Evolutionary conservation across 2,797 vertebrate species (phyloP), one percentile per base, ranked within the genome.

Genomic region (Megaceryle alcyon): DNA sequence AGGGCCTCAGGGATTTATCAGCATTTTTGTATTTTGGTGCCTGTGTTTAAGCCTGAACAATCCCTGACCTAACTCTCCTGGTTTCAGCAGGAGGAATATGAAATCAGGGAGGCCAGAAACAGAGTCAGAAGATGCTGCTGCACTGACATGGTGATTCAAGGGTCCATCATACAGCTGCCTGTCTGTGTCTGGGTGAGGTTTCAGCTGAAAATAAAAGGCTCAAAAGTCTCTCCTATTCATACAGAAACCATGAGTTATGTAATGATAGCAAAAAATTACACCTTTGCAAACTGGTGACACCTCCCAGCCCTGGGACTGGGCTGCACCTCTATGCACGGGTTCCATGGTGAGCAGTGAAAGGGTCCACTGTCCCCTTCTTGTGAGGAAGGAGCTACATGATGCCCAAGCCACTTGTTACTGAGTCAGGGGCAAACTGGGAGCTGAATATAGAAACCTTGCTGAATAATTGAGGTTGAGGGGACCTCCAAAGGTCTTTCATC

Each of bases 221-320:
- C 43, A 25, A 12, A 92, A 26, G 11, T 4, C 21, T n/a, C 49
- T 51, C 26, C 39, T 78, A 4, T 4, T 80, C 22, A 4, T 15
- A 33, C 5, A 64, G 35, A 8, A 78, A 17, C 29, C 0, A 0
- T 44, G 39, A 80, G n/a, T 26, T 44, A 18, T 2, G 2, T 12
- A 28, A n/a, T 56, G 46, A 26, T 8, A 23, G 18, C 4, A 54
- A 76, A 21, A 39, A 85, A 87, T 21, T 2, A 16, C 46, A 71
- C 22, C 12, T 61, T 33, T 39, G 26, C 15, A 54, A 33, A 56
- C 5, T 41, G 63, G 16, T 3, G 5, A 18, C 37, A 28, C 28
- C 68, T 35, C 77, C 51, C 71, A 89, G 2, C 28, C 51, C 21
- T 51, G 77, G 72, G 72, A 9, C 21, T 61, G 37, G 14, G 9